These are phyloP conservation scores for Cephus runcator DNA, from an alignment of 2,888 invertebrate genomes.

Conservation along the genomic window DNA sequence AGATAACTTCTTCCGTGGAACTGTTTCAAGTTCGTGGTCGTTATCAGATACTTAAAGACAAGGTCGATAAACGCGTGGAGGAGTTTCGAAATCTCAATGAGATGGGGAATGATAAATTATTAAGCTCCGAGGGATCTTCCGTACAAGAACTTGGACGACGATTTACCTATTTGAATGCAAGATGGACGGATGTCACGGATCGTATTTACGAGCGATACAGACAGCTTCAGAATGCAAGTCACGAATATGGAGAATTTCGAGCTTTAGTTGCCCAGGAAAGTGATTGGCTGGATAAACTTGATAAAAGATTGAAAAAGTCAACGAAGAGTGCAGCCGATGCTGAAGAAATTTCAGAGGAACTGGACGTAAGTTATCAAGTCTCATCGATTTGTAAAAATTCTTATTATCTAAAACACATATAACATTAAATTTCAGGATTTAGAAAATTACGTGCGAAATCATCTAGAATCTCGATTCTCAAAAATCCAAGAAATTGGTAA, in stretches of 20 bases:
- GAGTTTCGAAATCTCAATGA: conserved; percentile 78
- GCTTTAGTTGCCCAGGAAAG: conserved; percentile 82
- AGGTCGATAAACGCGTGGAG: conserved; percentile 75
- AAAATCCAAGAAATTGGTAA: conserved; percentile 81
- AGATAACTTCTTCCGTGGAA: conserved; percentile 75
- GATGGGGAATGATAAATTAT: conserved; percentile 74
- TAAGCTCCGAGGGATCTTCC: conserved; percentile 69
- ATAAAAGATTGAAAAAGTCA: conserved; percentile 78
- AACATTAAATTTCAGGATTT: conserved; percentile 73
- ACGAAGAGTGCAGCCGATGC: conserved; percentile 83
- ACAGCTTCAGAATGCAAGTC: conserved; percentile 78
- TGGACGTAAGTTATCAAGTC: conserved; percentile 74
- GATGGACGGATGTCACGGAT: conserved; percentile 78
- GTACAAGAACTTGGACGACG: conserved; percentile 74
- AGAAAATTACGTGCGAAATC: conserved; percentile 82
- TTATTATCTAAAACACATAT: conserved; percentile 1
- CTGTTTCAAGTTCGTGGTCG: conserved; percentile 78
- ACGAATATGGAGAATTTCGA: conserved; percentile 81
- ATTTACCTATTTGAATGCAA: conserved; percentile 76
- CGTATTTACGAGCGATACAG: conserved; percentile 76
- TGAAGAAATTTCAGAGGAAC: conserved; percentile 90
- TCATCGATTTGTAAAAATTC: conserved; percentile 2
- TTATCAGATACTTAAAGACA: conserved; percentile 78
- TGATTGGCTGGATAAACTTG: conserved; percentile 84
- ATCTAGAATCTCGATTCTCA: conserved; percentile 77